phyloP scores from a whole-genome alignment of 2,888 invertebrate species.

The Cryptocephalus moraei region DNA sequence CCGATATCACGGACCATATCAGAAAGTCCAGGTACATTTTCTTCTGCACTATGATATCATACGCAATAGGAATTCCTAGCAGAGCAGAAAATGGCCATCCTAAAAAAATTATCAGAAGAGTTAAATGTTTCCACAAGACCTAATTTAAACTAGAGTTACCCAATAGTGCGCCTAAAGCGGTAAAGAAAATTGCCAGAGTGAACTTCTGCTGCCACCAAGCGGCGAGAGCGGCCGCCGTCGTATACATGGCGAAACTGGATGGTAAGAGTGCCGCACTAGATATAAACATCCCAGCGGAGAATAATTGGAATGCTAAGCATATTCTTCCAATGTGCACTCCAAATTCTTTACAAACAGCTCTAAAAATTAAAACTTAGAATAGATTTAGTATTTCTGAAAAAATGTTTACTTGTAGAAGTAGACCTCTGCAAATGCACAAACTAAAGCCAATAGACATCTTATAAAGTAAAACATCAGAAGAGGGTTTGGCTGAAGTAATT shows the following conservation, averaged over 20 bases:
- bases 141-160: conserved; percentile 33
- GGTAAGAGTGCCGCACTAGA: conserved; percentile 83
- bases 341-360: conserved; percentile 82
- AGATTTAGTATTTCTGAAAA: neutral
- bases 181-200: conserved; percentile 69
- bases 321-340: conserved; percentile 81
- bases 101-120: conserved; percentile 12
- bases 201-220: conserved; percentile 82
- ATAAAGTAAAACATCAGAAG: conserved; percentile 82
- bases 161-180: conserved; percentile 69
- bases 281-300: conserved; percentile 87
- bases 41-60: conserved; percentile 68
- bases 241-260: conserved; percentile 89
- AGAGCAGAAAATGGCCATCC: conserved; percentile 98
- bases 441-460: conserved; percentile 69
- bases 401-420: conserved; percentile 84
- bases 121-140: neutral
- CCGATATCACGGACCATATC: conserved; percentile 67
- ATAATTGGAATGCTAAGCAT: conserved; percentile 67
- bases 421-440: conserved; percentile 75
- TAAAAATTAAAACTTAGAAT: conserved; percentile 28
- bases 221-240: conserved; percentile 72
- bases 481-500: conserved; percentile 66
- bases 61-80: conserved; percentile 81
- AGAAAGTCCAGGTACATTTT: conserved; percentile 57